A percentile compares a stretch with the other conserved stretches of the same genome.
phyloP scores from a whole-genome alignment of 2,888 invertebrate genomes.

The Patella ulyssiponensis region DNA sequence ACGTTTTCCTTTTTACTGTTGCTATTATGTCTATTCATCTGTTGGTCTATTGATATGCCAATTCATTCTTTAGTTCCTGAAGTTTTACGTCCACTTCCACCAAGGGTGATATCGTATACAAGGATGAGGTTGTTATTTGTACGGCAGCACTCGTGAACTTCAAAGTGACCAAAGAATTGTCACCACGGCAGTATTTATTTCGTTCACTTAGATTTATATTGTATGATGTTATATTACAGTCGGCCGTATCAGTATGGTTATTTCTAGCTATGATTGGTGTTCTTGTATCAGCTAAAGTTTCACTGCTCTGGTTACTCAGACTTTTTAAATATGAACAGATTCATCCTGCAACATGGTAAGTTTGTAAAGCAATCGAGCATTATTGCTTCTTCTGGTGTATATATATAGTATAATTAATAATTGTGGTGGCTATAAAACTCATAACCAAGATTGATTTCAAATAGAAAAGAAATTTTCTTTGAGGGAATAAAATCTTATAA shows the following conservation, averaged over 20 bases:
- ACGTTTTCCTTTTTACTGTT: too few species aligned
- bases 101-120: too few species aligned
- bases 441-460: background rate
- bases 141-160: background rate
- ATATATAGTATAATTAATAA: too few species aligned
- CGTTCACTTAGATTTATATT: background rate
- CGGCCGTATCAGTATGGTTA: slow-evolving; percentile 39
- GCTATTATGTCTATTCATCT: too few species aligned
- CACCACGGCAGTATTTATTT: background rate
- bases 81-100: too few species aligned
- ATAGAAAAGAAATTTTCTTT: background rate
- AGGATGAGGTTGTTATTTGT: background rate
- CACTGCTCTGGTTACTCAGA: slow-evolving; percentile 39
- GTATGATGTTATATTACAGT: slow-evolving; percentile 27
- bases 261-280: slow-evolving; percentile 37
- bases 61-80: too few species aligned
- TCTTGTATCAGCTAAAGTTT: slow-evolving; percentile 34
- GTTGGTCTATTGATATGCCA: too few species aligned
- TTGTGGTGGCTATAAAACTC: background rate
- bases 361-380: too few species aligned
- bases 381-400: too few species aligned
- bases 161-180: background rate
- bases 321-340: slow-evolving; percentile 43
- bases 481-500: background rate
- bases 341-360: slow-evolving; percentile 40